phyloP scores from a whole-genome alignment of 2,113 vertebrate species.

The Xyliphius kryptos region DNA sequence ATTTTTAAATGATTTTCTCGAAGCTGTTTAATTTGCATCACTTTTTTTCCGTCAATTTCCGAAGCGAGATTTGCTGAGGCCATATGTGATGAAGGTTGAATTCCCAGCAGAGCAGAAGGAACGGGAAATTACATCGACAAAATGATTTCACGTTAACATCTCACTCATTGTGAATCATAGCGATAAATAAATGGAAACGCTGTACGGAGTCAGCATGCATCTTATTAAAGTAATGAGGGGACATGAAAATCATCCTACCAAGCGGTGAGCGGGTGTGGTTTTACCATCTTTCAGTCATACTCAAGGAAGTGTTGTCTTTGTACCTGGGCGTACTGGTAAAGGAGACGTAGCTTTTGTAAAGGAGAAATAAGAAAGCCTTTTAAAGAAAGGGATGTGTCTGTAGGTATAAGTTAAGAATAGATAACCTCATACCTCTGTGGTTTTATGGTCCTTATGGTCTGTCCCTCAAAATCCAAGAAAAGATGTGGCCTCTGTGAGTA shows the following conservation, averaged over 20 bases:
- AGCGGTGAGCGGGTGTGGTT: not conserved
- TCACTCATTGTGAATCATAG: slow-evolving; percentile 43
- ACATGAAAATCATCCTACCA: slow-evolving; percentile 49
- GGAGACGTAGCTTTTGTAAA: no score
- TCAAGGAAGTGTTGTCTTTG: not conserved
- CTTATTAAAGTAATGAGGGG: slow-evolving; percentile 51
- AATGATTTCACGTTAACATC: slow-evolving; percentile 48
- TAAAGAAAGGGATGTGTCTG: no score
- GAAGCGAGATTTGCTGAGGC: slow-evolving; percentile 51
- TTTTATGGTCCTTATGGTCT: no score
- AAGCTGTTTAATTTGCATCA: slow-evolving; percentile 67
- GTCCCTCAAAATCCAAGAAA: no score
- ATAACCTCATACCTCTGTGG: no score
- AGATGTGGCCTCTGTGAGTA: no score
- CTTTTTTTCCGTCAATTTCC: slow-evolving; percentile 64
- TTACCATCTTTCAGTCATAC: not conserved
- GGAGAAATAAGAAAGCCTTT: no score
- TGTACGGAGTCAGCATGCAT: slow-evolving; percentile 17
- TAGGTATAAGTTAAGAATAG: no score
- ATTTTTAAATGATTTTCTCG: slow-evolving; percentile 51
- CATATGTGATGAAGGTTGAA: slow-evolving; percentile 52
- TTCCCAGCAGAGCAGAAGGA: slow-evolving; percentile 37
- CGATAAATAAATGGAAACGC: slow-evolving; percentile 44
- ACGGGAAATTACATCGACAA: slow-evolving; percentile 18
- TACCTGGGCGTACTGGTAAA: not conserved